These are phyloP conservation scores for Mycalesis mineus DNA, from an alignment of 2,888 invertebrate species.

Conservation along the genomic window DNA sequence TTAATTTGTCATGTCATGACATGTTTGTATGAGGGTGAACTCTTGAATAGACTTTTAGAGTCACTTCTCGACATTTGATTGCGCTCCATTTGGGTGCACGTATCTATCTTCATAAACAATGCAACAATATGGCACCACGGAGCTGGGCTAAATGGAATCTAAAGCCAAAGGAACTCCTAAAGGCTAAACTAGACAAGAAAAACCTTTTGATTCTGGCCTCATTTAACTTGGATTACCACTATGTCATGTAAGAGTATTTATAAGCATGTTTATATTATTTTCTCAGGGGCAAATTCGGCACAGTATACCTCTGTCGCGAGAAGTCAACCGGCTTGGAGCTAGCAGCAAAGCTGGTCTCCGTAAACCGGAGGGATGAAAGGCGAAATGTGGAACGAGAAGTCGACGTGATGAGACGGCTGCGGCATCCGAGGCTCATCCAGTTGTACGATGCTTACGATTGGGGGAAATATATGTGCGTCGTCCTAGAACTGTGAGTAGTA, in stretches of 20 bases:
- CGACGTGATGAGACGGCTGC: conserved; percentile 95
- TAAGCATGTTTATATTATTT: background rate
- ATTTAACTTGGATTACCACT: too few relatives aligned
- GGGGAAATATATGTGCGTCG: conserved; percentile 95
- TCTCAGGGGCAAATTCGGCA: conserved; percentile 96
- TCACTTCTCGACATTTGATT: too few relatives aligned
- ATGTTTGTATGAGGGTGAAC: too few relatives aligned
- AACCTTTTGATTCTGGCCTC: too few relatives aligned
- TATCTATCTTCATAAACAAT: too few relatives aligned
- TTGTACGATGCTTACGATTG: conserved; percentile 98
- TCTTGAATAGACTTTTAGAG: too few relatives aligned
- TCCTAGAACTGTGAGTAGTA: conserved; percentile 95
- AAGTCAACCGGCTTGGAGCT: conserved; percentile 87
- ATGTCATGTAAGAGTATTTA: background rate
- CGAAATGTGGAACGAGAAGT: conserved; percentile 96
- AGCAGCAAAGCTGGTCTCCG: conserved; percentile 95
- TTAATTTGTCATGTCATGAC: too few relatives aligned
- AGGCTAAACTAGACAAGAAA: too few relatives aligned
- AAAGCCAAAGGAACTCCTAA: too few relatives aligned
- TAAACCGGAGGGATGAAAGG: conserved; percentile 90
- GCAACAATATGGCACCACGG: too few relatives aligned
- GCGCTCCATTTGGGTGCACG: too few relatives aligned
- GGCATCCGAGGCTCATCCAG: conserved; percentile 97
- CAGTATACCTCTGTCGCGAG: conserved; percentile 95
- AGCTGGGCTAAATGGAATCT: too few relatives aligned